A percentile compares a stretch with the other conserved stretches of the same genome.
Conservation (phyloP, 2,797 vertebrate genomes). For the Myotis findleyi region DNA sequence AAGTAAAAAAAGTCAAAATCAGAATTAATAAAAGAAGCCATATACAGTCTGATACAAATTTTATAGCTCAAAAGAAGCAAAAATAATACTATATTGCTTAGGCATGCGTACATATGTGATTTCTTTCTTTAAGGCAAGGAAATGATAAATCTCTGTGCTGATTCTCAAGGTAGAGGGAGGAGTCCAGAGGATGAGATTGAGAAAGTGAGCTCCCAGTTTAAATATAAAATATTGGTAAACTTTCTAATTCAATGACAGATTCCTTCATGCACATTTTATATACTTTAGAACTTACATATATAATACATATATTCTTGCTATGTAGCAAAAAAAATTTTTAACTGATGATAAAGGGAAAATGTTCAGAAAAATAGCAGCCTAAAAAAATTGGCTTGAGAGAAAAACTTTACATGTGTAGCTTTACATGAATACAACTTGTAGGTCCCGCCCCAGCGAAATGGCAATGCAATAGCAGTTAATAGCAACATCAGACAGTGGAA, state of each 20-base stretch:
- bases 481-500: not conserved
- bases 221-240: not conserved
- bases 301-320: not conserved
- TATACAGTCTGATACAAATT: not conserved
- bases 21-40: not conserved
- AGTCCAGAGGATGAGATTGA: not conserved
- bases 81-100: not conserved
- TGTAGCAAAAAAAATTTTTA: not conserved
- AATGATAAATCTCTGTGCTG: not conserved
- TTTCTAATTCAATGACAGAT: not conserved
- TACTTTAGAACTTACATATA: not conserved
- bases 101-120: not conserved
- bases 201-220: not conserved
- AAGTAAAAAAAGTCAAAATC: not conserved
- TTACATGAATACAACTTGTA: not conserved
- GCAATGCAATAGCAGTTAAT: slow-evolving; percentile 11
- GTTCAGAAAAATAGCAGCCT: slow-evolving; percentile 8
- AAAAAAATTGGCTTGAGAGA: not conserved
- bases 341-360: not conserved
- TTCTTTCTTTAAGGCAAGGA: not conserved
- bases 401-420: not conserved
- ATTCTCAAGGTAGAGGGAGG: not conserved
- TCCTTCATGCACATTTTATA: not conserved
- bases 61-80: not conserved
- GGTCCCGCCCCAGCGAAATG: not conserved